A percentile compares a stretch with the other conserved stretches of the same genome.
Conservation (phyloP, 1,140 invertebrate species). For the Venturia canescens region DNA sequence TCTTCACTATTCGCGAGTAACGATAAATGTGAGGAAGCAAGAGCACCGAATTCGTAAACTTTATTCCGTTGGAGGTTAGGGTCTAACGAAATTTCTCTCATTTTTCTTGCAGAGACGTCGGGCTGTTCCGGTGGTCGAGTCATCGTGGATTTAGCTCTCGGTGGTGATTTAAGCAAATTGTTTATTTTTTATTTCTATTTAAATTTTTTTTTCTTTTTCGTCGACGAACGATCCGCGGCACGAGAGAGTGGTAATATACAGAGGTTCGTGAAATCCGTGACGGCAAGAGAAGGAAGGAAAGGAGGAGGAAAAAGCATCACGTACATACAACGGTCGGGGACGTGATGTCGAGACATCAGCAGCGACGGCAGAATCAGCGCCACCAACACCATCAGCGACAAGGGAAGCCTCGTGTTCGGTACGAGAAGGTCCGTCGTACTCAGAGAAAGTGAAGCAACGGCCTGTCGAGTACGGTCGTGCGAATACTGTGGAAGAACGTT, state of each 20-base stretch:
- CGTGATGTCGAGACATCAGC: constrained; percentile 25
- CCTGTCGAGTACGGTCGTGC: constrained; percentile 29
- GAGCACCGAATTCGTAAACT: too few relatives aligned
- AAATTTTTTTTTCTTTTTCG: constrained; percentile 1
- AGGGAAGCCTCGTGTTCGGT: constrained; percentile 24
- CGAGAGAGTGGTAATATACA: not conserved
- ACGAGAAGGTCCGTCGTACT: constrained; percentile 34
- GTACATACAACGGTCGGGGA: not conserved
- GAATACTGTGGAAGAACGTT: constrained; percentile 5
- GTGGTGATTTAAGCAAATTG: constrained; percentile 7
- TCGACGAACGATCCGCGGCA: not conserved
- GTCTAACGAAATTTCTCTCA: not conserved
- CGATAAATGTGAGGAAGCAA: too few relatives aligned
- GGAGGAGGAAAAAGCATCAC: constrained; percentile 10
- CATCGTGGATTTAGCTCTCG: constrained; percentile 11
- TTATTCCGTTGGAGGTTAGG: too few relatives aligned
- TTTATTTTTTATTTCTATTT: constrained; percentile 9
- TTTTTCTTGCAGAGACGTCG: not conserved
- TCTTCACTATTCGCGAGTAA: too few relatives aligned
- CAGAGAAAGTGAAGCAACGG: constrained; percentile 40
- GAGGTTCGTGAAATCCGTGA: constrained; percentile 15
- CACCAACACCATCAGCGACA: constrained; percentile 7
- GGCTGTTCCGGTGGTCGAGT: not conserved
- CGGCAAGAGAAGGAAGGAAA: not conserved
- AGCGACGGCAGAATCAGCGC: constrained; percentile 9